Evolutionary conservation across 2,888 invertebrate genomes (phyloP).

Genomic region (Platynereis dumerilii): DNA sequence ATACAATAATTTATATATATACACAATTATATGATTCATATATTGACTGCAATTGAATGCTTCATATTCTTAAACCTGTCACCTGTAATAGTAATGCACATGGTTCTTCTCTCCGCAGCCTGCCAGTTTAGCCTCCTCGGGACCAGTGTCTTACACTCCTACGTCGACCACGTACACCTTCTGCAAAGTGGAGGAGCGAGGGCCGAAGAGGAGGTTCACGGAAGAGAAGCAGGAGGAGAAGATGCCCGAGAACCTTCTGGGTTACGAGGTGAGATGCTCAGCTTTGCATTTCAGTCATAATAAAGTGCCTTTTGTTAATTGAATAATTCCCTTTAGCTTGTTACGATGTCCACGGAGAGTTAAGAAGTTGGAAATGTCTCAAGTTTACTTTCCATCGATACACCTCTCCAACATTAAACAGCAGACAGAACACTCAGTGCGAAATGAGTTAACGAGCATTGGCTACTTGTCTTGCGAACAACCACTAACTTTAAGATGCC

Average conservation of each 20-base stretch:
- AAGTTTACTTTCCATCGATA: not conserved
- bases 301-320: not conserved
- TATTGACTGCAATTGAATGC: too few relatives aligned
- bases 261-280: constrained; percentile 59
- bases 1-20: too few relatives aligned
- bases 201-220: constrained; percentile 49
- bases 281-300: not conserved
- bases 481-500: too few relatives aligned
- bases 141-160: not conserved
- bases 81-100: too few relatives aligned
- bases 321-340: too few relatives aligned
- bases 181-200: constrained; percentile 11
- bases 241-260: constrained; percentile 54
- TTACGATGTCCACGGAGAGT: too few relatives aligned
- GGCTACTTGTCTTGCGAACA: too few relatives aligned
- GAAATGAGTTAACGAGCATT: too few relatives aligned
- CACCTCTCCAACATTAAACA: not conserved
- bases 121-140: not conserved
- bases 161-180: not conserved
- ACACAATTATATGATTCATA: too few relatives aligned
- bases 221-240: constrained; percentile 58
- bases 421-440: too few relatives aligned
- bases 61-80: too few relatives aligned
- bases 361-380: not conserved
- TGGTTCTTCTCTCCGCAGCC: too few relatives aligned